phyloP scores from a whole-genome alignment of 2,888 invertebrate species.

The Ectropis crepuscularia region DNA sequence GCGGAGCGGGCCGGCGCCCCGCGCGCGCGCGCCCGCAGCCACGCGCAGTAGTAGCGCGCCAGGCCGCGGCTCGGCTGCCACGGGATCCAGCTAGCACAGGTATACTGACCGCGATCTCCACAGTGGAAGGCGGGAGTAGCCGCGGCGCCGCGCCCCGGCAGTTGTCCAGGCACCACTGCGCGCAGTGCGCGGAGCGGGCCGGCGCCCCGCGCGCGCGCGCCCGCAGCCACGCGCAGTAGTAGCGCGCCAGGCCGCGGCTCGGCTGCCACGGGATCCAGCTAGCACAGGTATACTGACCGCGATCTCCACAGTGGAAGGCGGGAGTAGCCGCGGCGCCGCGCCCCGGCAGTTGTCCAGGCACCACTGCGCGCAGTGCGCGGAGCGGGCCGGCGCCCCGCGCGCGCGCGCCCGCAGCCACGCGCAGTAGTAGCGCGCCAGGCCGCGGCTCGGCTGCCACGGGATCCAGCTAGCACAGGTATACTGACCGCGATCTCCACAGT shows the following conservation, averaged over 20 bases:
- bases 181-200: constrained; percentile 89
- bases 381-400: constrained; percentile 57
- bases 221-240: constrained; percentile 86
- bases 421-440: constrained; percentile 91
- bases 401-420: constrained; percentile 73
- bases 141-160: constrained; percentile 94
- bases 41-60: constrained; percentile 89
- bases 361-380: constrained; percentile 95
- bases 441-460: constrained; percentile 96
- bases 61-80: constrained; percentile 83
- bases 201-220: constrained; percentile 56
- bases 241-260: constrained; percentile 91
- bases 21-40: constrained; percentile 70
- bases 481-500: constrained; percentile 96
- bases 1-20: constrained; percentile 62
- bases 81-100: not conserved
- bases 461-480: constrained; percentile 92
- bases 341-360: constrained; percentile 96
- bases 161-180: constrained; percentile 97
- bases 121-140: constrained; percentile 94
- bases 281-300: constrained; percentile 91
- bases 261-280: constrained; percentile 98
- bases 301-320: constrained; percentile 96
- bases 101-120: constrained; percentile 93
- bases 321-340: constrained; percentile 92